Conservation (phyloP, 2,888 invertebrate species). For the Lordiphosa andalusiaca region DNA sequence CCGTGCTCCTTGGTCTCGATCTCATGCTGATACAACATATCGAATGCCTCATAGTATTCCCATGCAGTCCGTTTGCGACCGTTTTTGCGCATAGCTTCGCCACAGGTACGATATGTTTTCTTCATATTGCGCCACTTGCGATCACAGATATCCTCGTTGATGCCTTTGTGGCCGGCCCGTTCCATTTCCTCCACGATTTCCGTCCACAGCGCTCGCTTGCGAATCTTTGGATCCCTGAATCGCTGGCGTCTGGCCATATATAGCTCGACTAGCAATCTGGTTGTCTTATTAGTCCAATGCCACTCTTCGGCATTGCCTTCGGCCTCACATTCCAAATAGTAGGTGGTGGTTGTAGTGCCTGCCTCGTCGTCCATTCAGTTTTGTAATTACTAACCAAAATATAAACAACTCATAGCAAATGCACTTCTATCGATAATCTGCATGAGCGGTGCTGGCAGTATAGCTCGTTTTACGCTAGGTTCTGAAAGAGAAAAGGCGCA, state of each 20-base stretch:
- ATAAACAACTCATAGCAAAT: neutral
- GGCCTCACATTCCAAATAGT: slow-evolving; percentile 33
- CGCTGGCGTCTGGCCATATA: slow-evolving; percentile 35
- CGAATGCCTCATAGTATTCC: slow-evolving; percentile 49
- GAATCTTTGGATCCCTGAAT: slow-evolving; percentile 46
- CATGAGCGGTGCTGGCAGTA: too few species aligned
- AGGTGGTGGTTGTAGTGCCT: slow-evolving; percentile 44
- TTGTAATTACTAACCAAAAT: neutral
- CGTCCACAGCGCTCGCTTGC: slow-evolving; percentile 43
- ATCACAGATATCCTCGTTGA: slow-evolving; percentile 49
- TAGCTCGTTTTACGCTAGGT: too few species aligned
- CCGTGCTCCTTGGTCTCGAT: slow-evolving; percentile 2
- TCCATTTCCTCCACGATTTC: slow-evolving; percentile 54
- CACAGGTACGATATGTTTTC: slow-evolving; percentile 51
- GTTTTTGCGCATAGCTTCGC: slow-evolving; percentile 37
- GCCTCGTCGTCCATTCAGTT: slow-evolving; percentile 42
- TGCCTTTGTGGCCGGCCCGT: slow-evolving; percentile 43
- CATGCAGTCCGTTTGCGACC: slow-evolving; percentile 46
- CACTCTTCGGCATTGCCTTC: slow-evolving; percentile 38
- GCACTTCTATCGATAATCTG: too few species aligned
- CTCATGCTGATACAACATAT: slow-evolving; percentile 45
- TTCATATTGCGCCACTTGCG: slow-evolving; percentile 59
- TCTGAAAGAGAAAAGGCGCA: too few species aligned
- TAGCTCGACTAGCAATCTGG: slow-evolving; percentile 48
- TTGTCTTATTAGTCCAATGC: slow-evolving; percentile 49